Evolutionary conservation across 2,888 invertebrate genomes (phyloP).

Genomic region (Chaitophorus viminalis): DNA sequence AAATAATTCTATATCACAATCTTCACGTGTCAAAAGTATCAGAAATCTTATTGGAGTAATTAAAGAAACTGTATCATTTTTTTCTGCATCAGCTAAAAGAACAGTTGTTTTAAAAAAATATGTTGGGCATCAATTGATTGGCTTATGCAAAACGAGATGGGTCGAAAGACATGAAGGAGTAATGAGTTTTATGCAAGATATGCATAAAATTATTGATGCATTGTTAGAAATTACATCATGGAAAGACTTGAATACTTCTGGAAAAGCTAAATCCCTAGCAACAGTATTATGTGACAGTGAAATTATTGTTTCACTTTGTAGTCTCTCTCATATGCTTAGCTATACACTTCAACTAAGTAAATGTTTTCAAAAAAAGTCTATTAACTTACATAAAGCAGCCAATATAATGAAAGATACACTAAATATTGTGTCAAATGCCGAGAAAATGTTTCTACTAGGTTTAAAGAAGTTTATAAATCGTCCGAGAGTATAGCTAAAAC

Average conservation of each 20-base stretch:
- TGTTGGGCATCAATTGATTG: constrained; percentile 62
- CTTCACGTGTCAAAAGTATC: constrained; percentile 33
- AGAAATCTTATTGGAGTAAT: constrained; percentile 45
- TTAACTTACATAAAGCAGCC: constrained; percentile 29
- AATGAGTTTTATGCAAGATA: constrained; percentile 51
- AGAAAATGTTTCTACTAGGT: constrained; percentile 21
- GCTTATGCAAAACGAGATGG: constrained; percentile 64
- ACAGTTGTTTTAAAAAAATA: constrained; percentile 29
- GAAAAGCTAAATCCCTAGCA: constrained; percentile 54
- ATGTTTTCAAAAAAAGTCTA: constrained; percentile 38
- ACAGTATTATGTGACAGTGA: constrained; percentile 10
- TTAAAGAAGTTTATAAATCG: not conserved
- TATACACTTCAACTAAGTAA: constrained; percentile 6
- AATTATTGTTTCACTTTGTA: constrained; percentile 22
- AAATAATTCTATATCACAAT: constrained; percentile 63
- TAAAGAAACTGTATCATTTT: constrained; percentile 26
- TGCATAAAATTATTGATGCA: constrained; percentile 59
- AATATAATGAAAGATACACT: constrained; percentile 37
- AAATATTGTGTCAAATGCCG: constrained; percentile 13
- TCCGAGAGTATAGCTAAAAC: not conserved
- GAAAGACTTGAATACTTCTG: constrained; percentile 33
- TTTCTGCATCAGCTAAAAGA: not conserved
- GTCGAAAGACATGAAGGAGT: constrained; percentile 64
- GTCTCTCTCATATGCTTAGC: constrained; percentile 21
- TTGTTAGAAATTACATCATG: constrained; percentile 45